Base-by-base conservation (phyloP, 2,113 vertebrate species). In the Stomatorhinus ivindoensis region DNA sequence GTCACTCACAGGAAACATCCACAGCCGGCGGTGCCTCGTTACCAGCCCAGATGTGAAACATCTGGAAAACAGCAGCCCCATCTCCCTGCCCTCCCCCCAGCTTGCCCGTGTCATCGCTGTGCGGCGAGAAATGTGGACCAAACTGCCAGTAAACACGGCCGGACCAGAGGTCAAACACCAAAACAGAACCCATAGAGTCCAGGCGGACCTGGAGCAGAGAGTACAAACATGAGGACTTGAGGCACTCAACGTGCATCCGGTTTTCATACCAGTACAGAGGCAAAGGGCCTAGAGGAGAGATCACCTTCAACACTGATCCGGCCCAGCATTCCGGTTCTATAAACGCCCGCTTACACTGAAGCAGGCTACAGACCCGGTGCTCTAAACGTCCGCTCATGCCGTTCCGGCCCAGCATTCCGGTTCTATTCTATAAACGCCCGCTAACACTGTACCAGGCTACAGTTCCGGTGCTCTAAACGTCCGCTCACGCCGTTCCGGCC, bases 1-100 rank as follows among this genome's bases (percentile, higher is more conserved):
- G 93, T 92, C 91, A 94, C 90, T 58, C 15, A 51, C 80, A 91
- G 50, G 88, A 90, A 91, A 90, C 31, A 88, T 90, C 44, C 87
- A 65, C 88, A 46, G 47, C 76, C 80, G 58, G 27, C 53, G 19
- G 46, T 31, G 84, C 47, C 47, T 58, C 51, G 51, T 55, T 87
- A 83, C 89, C 88, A 65, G 42, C 19, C 73, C 90, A 89, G 51
- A 89, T 84, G 84, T 51, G 21, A 42, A n/a, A 47, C 53, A 48
- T 86, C 87, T 85, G 88, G 88, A 83, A 87, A 87, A 86, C 47
- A 44, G 42, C 47, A 15, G 48, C 88, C 3, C 19, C 39, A 13
- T 24, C 76, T 84, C 88, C 10, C 2, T 42, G 80, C 42, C 84
- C n/a, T 47, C 48, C 47, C 53, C 39, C 17, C 35, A 11, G 21